Evolutionary conservation across 2,888 invertebrate genomes (phyloP).

Genomic region (Villa cingulata): DNA sequence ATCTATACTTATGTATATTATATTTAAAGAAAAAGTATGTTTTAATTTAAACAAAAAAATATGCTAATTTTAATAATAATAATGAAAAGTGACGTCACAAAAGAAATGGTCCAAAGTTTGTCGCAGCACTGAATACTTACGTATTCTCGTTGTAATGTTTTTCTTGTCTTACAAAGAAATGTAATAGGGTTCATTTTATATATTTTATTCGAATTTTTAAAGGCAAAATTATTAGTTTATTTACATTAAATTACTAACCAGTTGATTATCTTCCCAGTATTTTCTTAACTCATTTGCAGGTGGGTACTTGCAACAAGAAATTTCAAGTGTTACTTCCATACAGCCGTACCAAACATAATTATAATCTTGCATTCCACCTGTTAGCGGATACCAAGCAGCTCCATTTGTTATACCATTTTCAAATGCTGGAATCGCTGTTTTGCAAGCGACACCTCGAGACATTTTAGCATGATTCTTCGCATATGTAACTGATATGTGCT

Average conservation of each 20-base stretch:
- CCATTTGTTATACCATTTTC: constrained; percentile 88
- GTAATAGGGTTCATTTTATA: background rate
- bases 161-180: no score
- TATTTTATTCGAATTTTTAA: background rate
- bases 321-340: constrained; percentile 89
- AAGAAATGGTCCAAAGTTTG: no score
- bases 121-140: no score
- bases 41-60: no score
- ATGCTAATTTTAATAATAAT: no score
- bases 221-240: constrained; percentile 12
- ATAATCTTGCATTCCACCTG: constrained; percentile 61
- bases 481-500: constrained; percentile 70
- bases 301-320: constrained; percentile 91
- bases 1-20: no score
- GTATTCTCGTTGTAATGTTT: background rate
- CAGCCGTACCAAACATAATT: constrained; percentile 88
- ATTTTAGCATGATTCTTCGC: constrained; percentile 80
- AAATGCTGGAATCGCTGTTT: constrained; percentile 60
- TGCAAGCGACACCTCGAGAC: constrained; percentile 73
- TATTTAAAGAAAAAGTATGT: no score
- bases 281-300: constrained; percentile 60
- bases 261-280: constrained; percentile 81
- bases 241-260: no score
- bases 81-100: no score
- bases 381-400: constrained; percentile 84